Evolutionary conservation across 1,140 invertebrate species (phyloP).

Genomic region (Tetraneura akinire): DNA sequence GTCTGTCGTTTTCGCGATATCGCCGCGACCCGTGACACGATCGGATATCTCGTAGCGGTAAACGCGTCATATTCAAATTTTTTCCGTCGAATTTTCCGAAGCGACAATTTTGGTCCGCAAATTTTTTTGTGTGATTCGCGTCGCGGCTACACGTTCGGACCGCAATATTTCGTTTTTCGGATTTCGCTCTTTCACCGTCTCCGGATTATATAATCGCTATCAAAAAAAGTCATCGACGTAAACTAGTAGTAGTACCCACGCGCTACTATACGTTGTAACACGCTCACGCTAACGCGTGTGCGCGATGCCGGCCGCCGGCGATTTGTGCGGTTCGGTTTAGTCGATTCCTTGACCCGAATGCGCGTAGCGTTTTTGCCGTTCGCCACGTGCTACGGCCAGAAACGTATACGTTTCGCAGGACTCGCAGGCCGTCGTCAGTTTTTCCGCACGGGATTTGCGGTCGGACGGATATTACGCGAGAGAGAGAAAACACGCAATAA

Average conservation of each 20-base stretch:
- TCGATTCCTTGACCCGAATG: constrained; percentile 23
- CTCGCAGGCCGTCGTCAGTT: constrained; percentile 18
- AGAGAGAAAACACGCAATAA: no score
- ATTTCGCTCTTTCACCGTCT: no score
- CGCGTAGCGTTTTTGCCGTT: constrained; percentile 19
- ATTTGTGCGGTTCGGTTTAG: background rate
- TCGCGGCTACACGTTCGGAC: no score
- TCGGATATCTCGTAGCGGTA: background rate
- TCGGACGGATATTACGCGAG: background rate
- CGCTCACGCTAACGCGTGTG: constrained; percentile 20
- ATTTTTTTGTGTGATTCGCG: no score
- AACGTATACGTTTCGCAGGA: constrained; percentile 13
- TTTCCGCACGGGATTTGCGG: background rate
- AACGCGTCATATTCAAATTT: background rate
- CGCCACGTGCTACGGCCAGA: constrained; percentile 15
- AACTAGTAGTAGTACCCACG: no score
- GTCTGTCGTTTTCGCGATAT: background rate
- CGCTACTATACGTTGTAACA: no score
- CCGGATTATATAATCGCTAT: no score
- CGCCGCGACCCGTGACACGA: background rate
- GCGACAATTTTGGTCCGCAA: no score
- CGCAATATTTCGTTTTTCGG: no score
- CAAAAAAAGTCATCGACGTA: constrained; percentile 19
- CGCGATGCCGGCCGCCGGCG: background rate
- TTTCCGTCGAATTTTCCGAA: background rate